phyloP scores from a whole-genome alignment of 2,888 invertebrate genomes.

The Sinopyrophorus schimmeli region DNA sequence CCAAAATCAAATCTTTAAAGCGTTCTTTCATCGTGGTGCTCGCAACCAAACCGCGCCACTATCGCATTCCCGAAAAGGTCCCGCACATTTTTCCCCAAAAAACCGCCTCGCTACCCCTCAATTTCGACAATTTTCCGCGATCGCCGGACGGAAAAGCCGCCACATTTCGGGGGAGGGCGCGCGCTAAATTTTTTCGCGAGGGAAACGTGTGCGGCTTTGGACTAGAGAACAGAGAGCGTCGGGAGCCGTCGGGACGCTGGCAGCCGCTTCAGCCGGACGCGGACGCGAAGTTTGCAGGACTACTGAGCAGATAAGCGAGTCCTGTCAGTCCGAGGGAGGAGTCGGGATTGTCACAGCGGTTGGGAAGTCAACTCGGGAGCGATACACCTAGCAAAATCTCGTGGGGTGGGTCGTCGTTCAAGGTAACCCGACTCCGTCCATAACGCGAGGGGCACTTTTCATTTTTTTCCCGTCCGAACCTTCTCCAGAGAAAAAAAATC shows the following conservation, averaged over 20 bases:
- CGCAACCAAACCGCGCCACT: not conserved
- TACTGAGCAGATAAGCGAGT: slow-evolving; percentile 53
- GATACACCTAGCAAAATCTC: slow-evolving; percentile 43
- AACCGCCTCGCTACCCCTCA: too few species aligned
- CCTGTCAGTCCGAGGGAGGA: slow-evolving; percentile 50
- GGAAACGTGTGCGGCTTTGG: slow-evolving; percentile 35
- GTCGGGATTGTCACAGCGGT: slow-evolving; percentile 56
- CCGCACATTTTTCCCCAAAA: too few species aligned
- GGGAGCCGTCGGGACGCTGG: slow-evolving; percentile 48
- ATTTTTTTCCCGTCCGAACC: not conserved
- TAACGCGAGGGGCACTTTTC: slow-evolving; percentile 11
- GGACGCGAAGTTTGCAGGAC: slow-evolving; percentile 52
- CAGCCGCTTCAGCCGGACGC: slow-evolving; percentile 44
- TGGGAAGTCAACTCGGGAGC: slow-evolving; percentile 53
- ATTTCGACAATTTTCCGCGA: too few species aligned
- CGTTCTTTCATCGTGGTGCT: slow-evolving; percentile 11
- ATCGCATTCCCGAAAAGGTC: slow-evolving; percentile 11
- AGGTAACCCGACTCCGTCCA: slow-evolving; percentile 9
- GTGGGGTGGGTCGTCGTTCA: slow-evolving; percentile 42
- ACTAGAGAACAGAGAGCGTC: slow-evolving; percentile 43
- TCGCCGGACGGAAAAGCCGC: too few species aligned
- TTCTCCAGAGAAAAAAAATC: not conserved
- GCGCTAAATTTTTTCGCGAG: not conserved
- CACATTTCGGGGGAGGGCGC: not conserved
- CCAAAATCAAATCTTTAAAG: slow-evolving; percentile 1